Evolutionary conservation across 2,113 vertebrate species (phyloP).

Genomic region (Ariopsis seemanni): DNA sequence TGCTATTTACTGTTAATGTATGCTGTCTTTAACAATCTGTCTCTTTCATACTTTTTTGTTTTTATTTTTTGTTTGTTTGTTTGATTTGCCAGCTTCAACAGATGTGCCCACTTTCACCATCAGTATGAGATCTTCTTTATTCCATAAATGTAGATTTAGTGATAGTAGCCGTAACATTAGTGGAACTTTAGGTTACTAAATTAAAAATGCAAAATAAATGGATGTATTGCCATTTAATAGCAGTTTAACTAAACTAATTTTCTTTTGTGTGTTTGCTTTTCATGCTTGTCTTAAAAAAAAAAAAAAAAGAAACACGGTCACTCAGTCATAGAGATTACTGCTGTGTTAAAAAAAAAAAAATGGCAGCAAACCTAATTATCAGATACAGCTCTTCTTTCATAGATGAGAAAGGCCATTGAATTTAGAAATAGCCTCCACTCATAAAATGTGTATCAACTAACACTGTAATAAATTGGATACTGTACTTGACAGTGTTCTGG

Average conservation of each 20-base stretch:
- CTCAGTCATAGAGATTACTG: neutral
- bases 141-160: constrained; percentile 51
- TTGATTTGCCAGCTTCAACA: constrained; percentile 63
- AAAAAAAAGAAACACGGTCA: neutral
- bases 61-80: neutral
- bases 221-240: neutral
- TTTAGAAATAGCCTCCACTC: neutral
- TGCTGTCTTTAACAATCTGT: constrained; percentile 55
- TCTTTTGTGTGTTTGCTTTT: neutral
- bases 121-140: constrained; percentile 70
- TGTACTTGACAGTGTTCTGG: neutral
- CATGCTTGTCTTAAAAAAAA: neutral
- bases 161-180: neutral
- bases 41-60: constrained; percentile 42
- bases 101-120: constrained; percentile 60
- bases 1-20: constrained; percentile 29
- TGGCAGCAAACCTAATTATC: neutral
- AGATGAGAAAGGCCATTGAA: constrained; percentile 2
- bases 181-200: constrained; percentile 13
- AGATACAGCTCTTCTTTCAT: neutral
- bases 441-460: constrained; percentile 1
- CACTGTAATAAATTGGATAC: neutral
- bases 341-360: neutral
- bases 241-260: neutral
- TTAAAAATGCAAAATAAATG: neutral